A percentile compares a stretch with the other conserved stretches of the same genome.
These are phyloP conservation scores for Cynopterus brachyotis DNA, from an alignment of 2,113 vertebrate genomes.

Conservation along the genomic window DNA sequence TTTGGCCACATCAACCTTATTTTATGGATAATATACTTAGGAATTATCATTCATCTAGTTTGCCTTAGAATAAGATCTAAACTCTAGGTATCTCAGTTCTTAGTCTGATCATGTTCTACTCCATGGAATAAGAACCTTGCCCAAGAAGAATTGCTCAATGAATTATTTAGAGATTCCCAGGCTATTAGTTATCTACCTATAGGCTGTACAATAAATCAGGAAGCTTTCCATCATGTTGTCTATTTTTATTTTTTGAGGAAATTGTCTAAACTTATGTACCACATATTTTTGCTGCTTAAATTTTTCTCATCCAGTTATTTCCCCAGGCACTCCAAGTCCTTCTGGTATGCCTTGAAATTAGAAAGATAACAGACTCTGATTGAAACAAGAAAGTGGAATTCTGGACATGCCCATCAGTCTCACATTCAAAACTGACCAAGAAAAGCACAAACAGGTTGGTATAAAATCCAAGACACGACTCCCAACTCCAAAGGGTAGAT, in stretches of 20 bases:
- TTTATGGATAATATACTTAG: conserved; percentile 23
- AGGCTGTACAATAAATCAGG: neutral
- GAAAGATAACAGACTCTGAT: neutral
- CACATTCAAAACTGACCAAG: neutral
- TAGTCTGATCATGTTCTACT: neutral
- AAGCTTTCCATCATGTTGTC: neutral
- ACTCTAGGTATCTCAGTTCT: neutral
- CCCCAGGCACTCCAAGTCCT: neutral
- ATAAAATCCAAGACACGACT: neutral
- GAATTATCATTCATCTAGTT: neutral
- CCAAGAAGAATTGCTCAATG: neutral
- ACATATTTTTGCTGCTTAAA: neutral
- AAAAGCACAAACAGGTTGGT: neutral
- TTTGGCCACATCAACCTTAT: neutral
- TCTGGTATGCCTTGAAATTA: neutral
- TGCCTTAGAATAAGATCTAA: neutral
- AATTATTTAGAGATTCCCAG: neutral
- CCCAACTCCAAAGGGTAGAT: neutral
- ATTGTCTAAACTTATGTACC: neutral
- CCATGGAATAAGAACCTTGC: neutral
- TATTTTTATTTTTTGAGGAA: neutral
- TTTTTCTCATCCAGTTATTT: neutral
- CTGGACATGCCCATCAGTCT: neutral
- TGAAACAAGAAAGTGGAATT: neutral
- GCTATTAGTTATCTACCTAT: neutral